phyloP scores from a whole-genome alignment of 2,888 invertebrate genomes.

The Scotopteryx bipunctaria region DNA sequence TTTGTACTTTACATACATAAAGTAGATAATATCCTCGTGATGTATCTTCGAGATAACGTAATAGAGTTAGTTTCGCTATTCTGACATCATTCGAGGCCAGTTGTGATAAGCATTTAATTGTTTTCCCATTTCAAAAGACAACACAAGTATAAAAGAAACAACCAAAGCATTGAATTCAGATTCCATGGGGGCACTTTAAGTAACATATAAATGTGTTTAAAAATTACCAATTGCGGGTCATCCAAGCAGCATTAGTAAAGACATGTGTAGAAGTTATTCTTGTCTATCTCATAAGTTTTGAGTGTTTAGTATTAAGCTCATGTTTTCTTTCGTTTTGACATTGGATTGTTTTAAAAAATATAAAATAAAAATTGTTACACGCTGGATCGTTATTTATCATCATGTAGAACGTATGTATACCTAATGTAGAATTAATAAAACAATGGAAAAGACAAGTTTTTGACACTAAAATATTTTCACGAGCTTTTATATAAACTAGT shows the following conservation, averaged over 20 bases:
- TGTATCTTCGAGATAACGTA: conserved; percentile 28
- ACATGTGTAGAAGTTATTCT: conserved; percentile 66
- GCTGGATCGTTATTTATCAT: conserved; percentile 53
- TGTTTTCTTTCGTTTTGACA: conserved; percentile 43
- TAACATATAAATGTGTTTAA: conserved; percentile 7
- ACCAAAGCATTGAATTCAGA: conserved; percentile 51
- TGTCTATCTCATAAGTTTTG: conserved; percentile 56
- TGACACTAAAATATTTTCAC: conserved; percentile 72
- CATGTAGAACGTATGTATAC: conserved; percentile 48
- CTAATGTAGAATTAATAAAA: conserved; percentile 53
- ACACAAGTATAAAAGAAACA: conserved; percentile 32
- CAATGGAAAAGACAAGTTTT: conserved; percentile 78
- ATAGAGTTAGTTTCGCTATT: conserved; percentile 15
- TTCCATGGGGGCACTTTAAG: conserved; percentile 13
- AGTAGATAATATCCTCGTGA: conserved; percentile 35
- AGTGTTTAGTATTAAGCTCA: conserved; percentile 62
- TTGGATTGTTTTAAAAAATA: conserved; percentile 56
- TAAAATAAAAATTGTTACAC: conserved; percentile 31
- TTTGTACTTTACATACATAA: conserved; percentile 70
- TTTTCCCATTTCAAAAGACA: conserved; percentile 53
- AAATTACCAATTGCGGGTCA: conserved; percentile 45
- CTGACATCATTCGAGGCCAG: conserved; percentile 42
- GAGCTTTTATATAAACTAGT: conserved; percentile 80
- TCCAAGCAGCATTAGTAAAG: conserved; percentile 77
- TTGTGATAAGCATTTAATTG: conserved; percentile 68